A percentile compares a stretch with the other conserved stretches of the same genome.
Conservation (phyloP, 2,888 invertebrate genomes). For the Phasia obesa region DNA sequence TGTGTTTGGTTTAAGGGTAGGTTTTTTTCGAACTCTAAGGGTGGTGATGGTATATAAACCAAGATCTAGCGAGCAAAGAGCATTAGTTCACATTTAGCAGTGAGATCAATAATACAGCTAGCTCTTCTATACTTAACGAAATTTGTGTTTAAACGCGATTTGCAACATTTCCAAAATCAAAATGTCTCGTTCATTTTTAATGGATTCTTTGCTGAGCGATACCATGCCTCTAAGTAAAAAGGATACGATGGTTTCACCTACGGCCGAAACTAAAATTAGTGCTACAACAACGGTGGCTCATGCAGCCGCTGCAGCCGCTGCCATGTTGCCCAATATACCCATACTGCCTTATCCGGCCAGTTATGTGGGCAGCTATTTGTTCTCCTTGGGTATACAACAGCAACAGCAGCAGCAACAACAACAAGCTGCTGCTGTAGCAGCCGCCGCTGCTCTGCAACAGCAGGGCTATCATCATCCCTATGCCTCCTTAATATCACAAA, state of each 20-base stretch:
- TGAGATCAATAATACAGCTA: conserved; percentile 74
- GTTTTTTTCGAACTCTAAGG: conserved; percentile 40
- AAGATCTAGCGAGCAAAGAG: conserved; percentile 62
- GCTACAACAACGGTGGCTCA: conserved; percentile 71
- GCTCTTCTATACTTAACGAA: neutral
- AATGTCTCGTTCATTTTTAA: conserved; percentile 92
- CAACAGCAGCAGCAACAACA: conserved; percentile 81
- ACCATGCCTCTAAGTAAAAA: conserved; percentile 83
- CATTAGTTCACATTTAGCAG: conserved; percentile 75
- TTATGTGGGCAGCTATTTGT: conserved; percentile 86
- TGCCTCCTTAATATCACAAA: conserved; percentile 75
- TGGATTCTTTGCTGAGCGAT: conserved; percentile 90
- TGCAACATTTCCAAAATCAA: conserved; percentile 63
- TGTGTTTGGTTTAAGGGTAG: conserved; percentile 65
- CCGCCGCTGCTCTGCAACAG: conserved; percentile 73
- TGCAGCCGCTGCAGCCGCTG: conserved; percentile 83
- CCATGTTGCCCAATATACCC: conserved; percentile 79
- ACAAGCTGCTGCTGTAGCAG: conserved; percentile 75
- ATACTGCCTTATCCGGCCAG: conserved; percentile 86
- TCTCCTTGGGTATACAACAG: conserved; percentile 86
- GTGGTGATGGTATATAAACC: conserved; percentile 75
- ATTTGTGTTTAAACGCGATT: neutral
- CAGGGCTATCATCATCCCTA: conserved; percentile 76
- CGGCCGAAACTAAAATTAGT: conserved; percentile 74
- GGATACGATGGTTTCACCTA: conserved; percentile 75